These are phyloP conservation scores for Argyresthia albistria DNA, from an alignment of 2,888 invertebrate species.

Conservation along the genomic window DNA sequence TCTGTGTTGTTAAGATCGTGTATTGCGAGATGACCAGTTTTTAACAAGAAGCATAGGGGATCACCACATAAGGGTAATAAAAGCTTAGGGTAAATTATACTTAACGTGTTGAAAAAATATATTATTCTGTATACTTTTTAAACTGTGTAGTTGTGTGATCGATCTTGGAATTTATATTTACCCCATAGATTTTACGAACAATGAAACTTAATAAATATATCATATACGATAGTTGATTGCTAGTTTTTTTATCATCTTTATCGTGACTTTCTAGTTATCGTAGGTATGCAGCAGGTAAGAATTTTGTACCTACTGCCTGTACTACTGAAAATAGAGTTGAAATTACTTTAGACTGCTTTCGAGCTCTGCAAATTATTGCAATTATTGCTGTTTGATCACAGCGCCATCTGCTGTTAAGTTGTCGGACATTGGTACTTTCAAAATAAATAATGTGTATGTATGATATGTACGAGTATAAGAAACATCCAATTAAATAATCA, in stretches of 20 bases:
- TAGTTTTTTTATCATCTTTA: slow-evolving; percentile 30
- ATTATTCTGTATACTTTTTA: slow-evolving; percentile 54
- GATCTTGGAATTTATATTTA: slow-evolving; percentile 55
- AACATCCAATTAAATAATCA: too few species aligned
- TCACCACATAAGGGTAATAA: slow-evolving; percentile 60
- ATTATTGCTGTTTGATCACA: too few species aligned
- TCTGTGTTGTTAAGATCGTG: slow-evolving; percentile 35
- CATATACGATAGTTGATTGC: slow-evolving; percentile 34
- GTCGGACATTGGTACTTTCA: too few species aligned
- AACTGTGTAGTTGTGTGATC: slow-evolving; percentile 69
- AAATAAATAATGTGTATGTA: too few species aligned
- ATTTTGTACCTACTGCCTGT: too few species aligned
- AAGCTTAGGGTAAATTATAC: slow-evolving; percentile 58
- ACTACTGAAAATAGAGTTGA: too few species aligned
- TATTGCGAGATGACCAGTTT: slow-evolving; percentile 33
- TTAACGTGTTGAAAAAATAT: slow-evolving; percentile 66
- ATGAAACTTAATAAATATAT: slow-evolving; percentile 68
- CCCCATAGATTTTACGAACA: slow-evolving; percentile 66
- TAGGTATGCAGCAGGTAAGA: too few species aligned
- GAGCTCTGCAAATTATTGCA: too few species aligned
- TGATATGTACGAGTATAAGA: too few species aligned
- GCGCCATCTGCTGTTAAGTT: too few species aligned
- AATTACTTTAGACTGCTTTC: too few species aligned
- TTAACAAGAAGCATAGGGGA: slow-evolving; percentile 43
- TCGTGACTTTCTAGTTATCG: too few species aligned